phyloP scores from a whole-genome alignment of 2,888 invertebrate species.

The Lamellibrachia satsuma region DNA sequence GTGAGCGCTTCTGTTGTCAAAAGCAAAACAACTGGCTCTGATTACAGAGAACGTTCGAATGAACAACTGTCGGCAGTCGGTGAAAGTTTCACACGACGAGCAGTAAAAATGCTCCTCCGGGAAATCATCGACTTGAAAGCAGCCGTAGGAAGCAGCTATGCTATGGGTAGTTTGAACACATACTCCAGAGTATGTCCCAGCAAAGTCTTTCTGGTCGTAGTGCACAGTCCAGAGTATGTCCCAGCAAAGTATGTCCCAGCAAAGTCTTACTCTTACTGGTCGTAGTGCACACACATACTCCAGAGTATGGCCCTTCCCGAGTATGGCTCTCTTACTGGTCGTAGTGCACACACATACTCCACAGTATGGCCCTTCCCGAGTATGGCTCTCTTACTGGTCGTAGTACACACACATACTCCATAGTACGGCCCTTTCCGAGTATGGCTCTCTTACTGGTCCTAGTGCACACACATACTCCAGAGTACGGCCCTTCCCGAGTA shows the following conservation, averaged over 20 bases:
- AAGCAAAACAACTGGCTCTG: not conserved
- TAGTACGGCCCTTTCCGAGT: not conserved
- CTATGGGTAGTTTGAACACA: not conserved
- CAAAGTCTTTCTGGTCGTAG: not conserved
- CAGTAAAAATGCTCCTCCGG: not conserved
- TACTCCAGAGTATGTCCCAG: not conserved
- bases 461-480: not conserved
- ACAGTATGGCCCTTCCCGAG: not conserved
- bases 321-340: not conserved
- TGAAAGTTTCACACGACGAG: not conserved
- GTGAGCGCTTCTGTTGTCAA: not conserved
- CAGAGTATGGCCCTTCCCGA: too few species aligned
- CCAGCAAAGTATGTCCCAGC: not conserved
- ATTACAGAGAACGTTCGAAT: not conserved
- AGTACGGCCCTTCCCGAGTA: not conserved
- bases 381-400: not conserved
- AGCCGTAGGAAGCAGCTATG: not conserved
- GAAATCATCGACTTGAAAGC: not conserved
- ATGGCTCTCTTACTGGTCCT: not conserved
- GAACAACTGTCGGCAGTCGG: not conserved
- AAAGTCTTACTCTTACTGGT: not conserved
- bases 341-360: not conserved
- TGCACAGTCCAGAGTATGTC: not conserved
- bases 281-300: not conserved
- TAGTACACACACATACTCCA: not conserved